Percentiles rank a stretch among this genome's conserved stretches.
Evolutionary conservation across 2,797 vertebrate genomes (phyloP).

Genomic region (Arvicola amphibius): DNA sequence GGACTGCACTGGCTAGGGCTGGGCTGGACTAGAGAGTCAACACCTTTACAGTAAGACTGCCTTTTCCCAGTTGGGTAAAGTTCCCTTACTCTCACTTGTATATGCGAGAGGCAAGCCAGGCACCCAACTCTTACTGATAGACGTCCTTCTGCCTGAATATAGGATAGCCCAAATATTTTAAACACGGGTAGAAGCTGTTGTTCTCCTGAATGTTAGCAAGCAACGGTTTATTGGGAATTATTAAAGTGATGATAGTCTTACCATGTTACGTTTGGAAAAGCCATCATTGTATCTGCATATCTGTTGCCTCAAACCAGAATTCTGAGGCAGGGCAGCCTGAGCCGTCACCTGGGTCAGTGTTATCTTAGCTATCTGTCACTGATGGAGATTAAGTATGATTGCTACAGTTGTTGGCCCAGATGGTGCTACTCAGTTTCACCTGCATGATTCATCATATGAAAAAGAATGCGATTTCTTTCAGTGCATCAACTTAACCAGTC

Average conservation of each 20-base stretch:
- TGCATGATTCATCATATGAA: slow-evolving; percentile 2
- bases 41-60: not conserved
- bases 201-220: slow-evolving; percentile 35
- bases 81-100: not conserved
- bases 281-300: not conserved
- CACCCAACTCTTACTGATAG: not conserved
- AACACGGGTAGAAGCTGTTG: slow-evolving; percentile 9
- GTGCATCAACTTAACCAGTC: not conserved
- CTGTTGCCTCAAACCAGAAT: not conserved
- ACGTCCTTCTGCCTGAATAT: slow-evolving; percentile 22
- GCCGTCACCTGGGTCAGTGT: not conserved
- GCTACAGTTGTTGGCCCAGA: not conserved
- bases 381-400: slow-evolving; percentile 19
- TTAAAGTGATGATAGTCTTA: not conserved
- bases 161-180: not conserved
- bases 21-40: not conserved
- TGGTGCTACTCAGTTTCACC: slow-evolving; percentile 30
- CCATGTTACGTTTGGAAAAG: slow-evolving; percentile 11
- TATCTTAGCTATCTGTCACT: slow-evolving; percentile 59
- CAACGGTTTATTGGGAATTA: not conserved
- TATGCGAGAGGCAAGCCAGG: not conserved
- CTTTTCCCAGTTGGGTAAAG: slow-evolving; percentile 29
- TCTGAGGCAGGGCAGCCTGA: not conserved
- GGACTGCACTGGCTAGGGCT: not conserved
- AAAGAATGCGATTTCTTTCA: slow-evolving; percentile 1